These are phyloP conservation scores for Meteorus sp. DNA, from an alignment of 1,140 invertebrate genomes.

Conservation along the genomic window DNA sequence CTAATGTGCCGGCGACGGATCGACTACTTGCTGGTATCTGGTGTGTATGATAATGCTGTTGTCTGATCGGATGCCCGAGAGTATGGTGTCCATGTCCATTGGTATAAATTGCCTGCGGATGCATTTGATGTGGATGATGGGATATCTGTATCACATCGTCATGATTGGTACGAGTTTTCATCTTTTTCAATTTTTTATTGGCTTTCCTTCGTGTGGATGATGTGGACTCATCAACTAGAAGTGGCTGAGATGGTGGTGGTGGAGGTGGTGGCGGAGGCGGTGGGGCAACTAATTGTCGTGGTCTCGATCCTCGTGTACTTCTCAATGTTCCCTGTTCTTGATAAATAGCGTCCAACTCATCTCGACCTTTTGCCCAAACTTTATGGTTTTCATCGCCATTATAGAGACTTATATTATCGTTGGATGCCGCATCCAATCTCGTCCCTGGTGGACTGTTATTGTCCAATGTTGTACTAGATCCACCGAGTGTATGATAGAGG, in stretches of 20 bases:
- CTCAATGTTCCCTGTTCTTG: constrained; percentile 74
- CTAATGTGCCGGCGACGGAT: constrained; percentile 56
- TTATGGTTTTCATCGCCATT: constrained; percentile 93
- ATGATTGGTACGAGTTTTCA: constrained; percentile 43
- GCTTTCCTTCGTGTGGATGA: constrained; percentile 50
- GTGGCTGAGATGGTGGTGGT: constrained; percentile 57
- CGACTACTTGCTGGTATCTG: constrained; percentile 56
- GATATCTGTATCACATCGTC: constrained; percentile 47
- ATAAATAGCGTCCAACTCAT: constrained; percentile 72
- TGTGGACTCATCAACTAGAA: constrained; percentile 45
- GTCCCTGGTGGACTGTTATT: constrained; percentile 49
- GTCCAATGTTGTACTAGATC: constrained; percentile 55
- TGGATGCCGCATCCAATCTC: constrained; percentile 63
- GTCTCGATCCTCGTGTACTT: constrained; percentile 73
- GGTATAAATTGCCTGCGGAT: constrained; percentile 44
- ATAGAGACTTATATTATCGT: constrained; percentile 78
- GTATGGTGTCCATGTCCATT: constrained; percentile 54
- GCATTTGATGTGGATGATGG: constrained; percentile 42
- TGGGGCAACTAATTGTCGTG: constrained; percentile 78
- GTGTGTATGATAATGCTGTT: constrained; percentile 57
- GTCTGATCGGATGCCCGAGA: constrained; percentile 57
- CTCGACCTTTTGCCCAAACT: constrained; percentile 82
- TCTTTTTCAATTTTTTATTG: constrained; percentile 58
- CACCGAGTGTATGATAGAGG: constrained; percentile 53
- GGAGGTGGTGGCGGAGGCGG: constrained; percentile 75